phyloP scores from a whole-genome alignment of 2,797 vertebrate genomes.

The Phalloptychus januarius region DNA sequence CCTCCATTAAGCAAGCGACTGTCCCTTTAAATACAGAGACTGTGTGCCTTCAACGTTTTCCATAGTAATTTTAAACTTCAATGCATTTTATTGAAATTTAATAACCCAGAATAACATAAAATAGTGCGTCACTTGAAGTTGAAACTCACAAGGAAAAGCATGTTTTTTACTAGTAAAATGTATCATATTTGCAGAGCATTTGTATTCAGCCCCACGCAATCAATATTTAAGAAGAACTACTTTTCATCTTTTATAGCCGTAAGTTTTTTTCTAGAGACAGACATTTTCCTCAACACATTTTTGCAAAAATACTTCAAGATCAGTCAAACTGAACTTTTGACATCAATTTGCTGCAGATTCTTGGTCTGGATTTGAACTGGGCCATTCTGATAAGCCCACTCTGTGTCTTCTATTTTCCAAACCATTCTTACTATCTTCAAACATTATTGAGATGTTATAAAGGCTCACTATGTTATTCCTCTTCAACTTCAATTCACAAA shows the following conservation, averaged over 20 bases:
- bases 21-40: not conserved
- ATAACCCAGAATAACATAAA: not conserved
- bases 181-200: not conserved
- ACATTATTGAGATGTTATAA: not conserved
- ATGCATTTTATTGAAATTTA: not conserved
- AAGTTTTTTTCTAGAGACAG: not conserved
- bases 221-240: not conserved
- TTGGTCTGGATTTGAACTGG: not conserved
- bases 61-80: not conserved
- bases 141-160: not conserved
- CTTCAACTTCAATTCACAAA: not conserved
- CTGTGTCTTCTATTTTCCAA: not conserved
- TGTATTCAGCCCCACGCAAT: not conserved
- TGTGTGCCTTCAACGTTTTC: not conserved
- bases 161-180: not conserved
- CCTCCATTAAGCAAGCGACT: too few species aligned
- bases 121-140: not conserved
- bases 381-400: not conserved
- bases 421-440: not conserved
- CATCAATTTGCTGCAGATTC: not conserved
- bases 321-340: not conserved
- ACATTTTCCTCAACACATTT: not conserved
- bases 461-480: not conserved
- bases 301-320: not conserved
- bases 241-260: not conserved